Percentiles rank a stretch among this genome's conserved stretches.
Conservation (phyloP, 2,113 vertebrate species). For the Rhea pennata region DNA sequence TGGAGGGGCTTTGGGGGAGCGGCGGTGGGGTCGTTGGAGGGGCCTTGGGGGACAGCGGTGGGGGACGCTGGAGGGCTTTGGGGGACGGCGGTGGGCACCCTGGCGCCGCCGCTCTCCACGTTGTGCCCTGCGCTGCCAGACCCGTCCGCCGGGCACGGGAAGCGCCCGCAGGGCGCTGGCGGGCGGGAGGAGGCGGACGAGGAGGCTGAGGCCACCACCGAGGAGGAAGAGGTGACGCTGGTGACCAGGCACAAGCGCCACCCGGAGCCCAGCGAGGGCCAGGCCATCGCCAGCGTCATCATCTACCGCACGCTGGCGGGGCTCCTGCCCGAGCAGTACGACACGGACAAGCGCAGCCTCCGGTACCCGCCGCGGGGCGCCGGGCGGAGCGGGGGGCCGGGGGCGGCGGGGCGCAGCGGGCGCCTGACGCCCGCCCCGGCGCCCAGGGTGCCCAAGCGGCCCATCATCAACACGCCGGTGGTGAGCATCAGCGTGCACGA, state of each 20-base stretch:
- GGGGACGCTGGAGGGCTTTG: too few relatives aligned
- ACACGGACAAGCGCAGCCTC: slow-evolving; percentile 92
- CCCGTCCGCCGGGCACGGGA: not conserved
- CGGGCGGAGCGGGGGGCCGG: not conserved
- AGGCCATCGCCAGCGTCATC: slow-evolving; percentile 91
- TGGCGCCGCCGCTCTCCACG: too few relatives aligned
- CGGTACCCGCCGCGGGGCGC: slow-evolving; percentile 69
- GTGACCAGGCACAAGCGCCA: slow-evolving; percentile 81
- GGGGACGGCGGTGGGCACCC: not conserved
- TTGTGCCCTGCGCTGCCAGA: not conserved
- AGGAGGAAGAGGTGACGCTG: slow-evolving; percentile 65
- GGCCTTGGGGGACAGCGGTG: not conserved
- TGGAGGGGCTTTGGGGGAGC: not conserved
- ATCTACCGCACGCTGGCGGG: slow-evolving; percentile 91
- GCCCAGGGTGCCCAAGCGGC: slow-evolving; percentile 91
- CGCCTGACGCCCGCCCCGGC: not conserved
- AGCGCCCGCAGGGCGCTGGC: not conserved
- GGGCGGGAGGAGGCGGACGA: not conserved
- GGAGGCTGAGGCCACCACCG: too few relatives aligned
- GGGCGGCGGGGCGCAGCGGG: too few relatives aligned
- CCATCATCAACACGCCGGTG: slow-evolving; percentile 91
- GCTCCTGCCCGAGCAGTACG: slow-evolving; percentile 89
- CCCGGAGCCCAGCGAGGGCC: slow-evolving; percentile 78
- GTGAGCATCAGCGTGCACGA: slow-evolving; percentile 91
- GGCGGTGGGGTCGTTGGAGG: not conserved